Evolutionary conservation across 53 echinoderm and acorn worm genomes (phyloP).

Genomic region (Paracentrotus lividus): DNA sequence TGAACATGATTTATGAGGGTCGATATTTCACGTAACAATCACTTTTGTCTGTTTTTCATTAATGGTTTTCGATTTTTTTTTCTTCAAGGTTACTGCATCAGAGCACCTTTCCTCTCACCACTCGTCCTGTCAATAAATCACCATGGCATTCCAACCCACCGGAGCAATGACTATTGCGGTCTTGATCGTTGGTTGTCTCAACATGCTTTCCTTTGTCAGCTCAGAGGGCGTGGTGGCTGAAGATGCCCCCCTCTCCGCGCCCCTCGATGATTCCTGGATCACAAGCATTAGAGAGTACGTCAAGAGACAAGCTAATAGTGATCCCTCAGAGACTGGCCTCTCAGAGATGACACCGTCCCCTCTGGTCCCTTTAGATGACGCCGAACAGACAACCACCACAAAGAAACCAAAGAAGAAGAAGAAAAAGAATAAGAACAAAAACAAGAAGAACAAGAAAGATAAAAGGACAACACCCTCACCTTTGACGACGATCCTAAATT

Average conservation of each 20-base stretch:
- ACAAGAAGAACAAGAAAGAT: constrained; percentile 53
- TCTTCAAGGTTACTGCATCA: background rate
- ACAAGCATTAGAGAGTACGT: constrained; percentile 38
- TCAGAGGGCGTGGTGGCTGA: background rate
- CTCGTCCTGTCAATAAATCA: background rate
- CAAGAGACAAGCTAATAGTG: constrained; percentile 53
- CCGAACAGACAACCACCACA: constrained; percentile 53
- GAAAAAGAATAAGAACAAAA: constrained; percentile 53
- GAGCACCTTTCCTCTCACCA: background rate
- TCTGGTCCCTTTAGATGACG: background rate
- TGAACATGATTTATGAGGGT: background rate
- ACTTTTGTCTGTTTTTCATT: background rate
- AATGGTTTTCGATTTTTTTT: background rate
- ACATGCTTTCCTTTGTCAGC: background rate
- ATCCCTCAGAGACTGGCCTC: background rate
- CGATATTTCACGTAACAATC: too few relatives aligned
- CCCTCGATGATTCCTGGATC: constrained; percentile 32
- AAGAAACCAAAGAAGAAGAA: constrained; percentile 68
- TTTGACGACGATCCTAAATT: constrained; percentile 32
- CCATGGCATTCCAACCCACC: background rate
- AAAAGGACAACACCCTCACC: constrained; percentile 39
- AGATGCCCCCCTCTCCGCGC: constrained; percentile 10
- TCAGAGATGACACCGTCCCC: constrained; percentile 14
- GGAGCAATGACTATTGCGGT: constrained; percentile 8
- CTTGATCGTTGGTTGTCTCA: background rate